Conservation (phyloP, 2,888 invertebrate genomes). For the Podotricha telesiphe region DNA sequence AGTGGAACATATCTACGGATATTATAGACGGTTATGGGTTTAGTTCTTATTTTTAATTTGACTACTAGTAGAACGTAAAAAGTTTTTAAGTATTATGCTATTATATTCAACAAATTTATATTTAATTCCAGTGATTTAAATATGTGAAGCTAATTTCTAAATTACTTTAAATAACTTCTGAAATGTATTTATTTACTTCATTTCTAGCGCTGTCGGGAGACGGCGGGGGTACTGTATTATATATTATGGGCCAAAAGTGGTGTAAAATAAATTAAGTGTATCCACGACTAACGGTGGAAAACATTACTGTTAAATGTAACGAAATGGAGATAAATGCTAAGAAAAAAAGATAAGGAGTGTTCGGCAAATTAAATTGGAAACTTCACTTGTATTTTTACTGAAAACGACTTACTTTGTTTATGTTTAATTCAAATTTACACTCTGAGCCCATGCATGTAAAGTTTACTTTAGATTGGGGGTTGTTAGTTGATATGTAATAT, state of each 20-base stretch:
- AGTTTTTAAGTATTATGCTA: no score
- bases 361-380: conserved; percentile 81
- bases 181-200: background rate
- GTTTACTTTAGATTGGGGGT: conserved; percentile 42
- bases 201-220: background rate
- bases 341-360: conserved; percentile 74
- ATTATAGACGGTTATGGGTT: no score
- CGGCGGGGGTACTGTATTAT: background rate
- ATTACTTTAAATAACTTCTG: no score
- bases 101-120: no score
- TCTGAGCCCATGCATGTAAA: conserved; percentile 1
- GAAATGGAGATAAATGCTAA: conserved; percentile 76
- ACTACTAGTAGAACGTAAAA: no score
- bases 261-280: conserved; percentile 34
- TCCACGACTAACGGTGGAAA: conserved; percentile 43
- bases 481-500: conserved; percentile 36
- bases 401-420: conserved; percentile 46
- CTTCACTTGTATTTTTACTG: conserved; percentile 53
- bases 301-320: conserved; percentile 74
- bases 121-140: no score
- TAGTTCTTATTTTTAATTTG: no score
- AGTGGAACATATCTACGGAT: no score
- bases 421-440: conserved; percentile 42
- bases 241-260: conserved; percentile 13
- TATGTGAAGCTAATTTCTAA: no score